Base-by-base conservation (phyloP, 2,888 invertebrate species). In the Hypsopygia costalis region DNA sequence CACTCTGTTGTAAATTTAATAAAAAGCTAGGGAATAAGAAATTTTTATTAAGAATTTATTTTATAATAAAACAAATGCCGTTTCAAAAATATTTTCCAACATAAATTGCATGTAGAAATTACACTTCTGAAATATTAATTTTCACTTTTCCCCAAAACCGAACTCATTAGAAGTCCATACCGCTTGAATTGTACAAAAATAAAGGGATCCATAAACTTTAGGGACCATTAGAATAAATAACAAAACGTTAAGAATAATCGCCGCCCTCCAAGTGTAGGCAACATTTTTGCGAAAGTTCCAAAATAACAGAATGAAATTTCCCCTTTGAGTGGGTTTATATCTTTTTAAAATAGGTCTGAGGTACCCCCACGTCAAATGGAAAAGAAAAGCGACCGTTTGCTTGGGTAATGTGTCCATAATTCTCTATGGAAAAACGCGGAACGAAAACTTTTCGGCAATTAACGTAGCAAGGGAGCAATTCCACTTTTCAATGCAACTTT, bases 281-380 rank as follows among this genome's bases (percentile, higher is more conserved):
- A 11, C 28, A 35, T 21, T 34, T 22, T 34, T 22, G n/a, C 39
- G 10, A 40, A 36, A 36, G 21, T 32, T 20, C 34, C 39, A 33
- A 28, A 37, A 33, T 38, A 38, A 33, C 38, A 32, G 40, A 43
- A 43, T 44, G 35, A 40, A 45, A 41, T 31, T 39, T 36, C 41
- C 42, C 44, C 41, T 46, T 48, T 45, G 38, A 36, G 40, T 41
- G 46, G 51, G 52, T 51, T 51, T 52, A 52, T 54, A 53, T 52
- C 51, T 55, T 52, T 46, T 55, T 47, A 49, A 57, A 54, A 47
- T 44, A 49, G 53, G 51, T 50, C 47, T 38, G 47, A 46, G 51
- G 48, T 47, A 42, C 50, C 53, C 16, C 48, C 51, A 47, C 48
- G 52, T 54, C 54, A 54, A 54, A 52, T 58, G 52, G 54, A 43